Conservation (phyloP, 2,888 invertebrate genomes). For the Thalpophila matura region DNA sequence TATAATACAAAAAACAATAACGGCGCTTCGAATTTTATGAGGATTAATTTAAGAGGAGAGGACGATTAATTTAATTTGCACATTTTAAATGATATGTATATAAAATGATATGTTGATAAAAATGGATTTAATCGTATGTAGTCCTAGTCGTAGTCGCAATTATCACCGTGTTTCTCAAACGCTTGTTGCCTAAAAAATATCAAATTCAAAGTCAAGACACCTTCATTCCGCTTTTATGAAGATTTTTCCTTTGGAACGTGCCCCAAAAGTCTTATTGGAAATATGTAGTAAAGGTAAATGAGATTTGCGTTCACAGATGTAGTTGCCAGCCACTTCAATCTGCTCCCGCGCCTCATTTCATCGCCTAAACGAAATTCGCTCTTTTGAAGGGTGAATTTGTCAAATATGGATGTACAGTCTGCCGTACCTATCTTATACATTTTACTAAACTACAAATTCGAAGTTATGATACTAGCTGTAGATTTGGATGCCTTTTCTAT, state of each 20-base stretch:
- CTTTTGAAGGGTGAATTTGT: conserved; percentile 45
- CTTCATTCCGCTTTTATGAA: neutral
- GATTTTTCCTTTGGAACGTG: conserved; percentile 12
- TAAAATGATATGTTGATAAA: too few species aligned
- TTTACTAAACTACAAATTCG: neutral
- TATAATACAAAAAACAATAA: too few species aligned
- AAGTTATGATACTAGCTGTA: neutral
- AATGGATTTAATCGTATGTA: too few species aligned
- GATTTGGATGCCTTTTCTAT: too few species aligned
- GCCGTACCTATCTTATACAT: neutral
- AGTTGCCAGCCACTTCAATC: conserved; percentile 72
- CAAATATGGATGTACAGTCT: conserved; percentile 5
- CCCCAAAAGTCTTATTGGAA: conserved; percentile 65
- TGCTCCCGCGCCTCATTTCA: conserved; percentile 73
- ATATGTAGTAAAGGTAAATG: conserved; percentile 73
- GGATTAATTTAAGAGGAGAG: too few species aligned
- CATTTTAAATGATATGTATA: too few species aligned
- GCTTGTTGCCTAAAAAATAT: neutral
- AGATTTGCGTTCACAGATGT: conserved; percentile 77
- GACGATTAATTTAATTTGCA: too few species aligned
- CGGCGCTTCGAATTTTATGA: too few species aligned
- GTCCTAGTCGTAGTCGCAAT: too few species aligned
- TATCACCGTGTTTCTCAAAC: neutral
- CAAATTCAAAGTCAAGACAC: conserved; percentile 11
- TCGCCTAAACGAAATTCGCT: conserved; percentile 76